Percentiles rank a stretch among this genome's conserved stretches.
Conservation (phyloP, 2,113 vertebrate genomes). For the Lutjanus erythropterus region DNA sequence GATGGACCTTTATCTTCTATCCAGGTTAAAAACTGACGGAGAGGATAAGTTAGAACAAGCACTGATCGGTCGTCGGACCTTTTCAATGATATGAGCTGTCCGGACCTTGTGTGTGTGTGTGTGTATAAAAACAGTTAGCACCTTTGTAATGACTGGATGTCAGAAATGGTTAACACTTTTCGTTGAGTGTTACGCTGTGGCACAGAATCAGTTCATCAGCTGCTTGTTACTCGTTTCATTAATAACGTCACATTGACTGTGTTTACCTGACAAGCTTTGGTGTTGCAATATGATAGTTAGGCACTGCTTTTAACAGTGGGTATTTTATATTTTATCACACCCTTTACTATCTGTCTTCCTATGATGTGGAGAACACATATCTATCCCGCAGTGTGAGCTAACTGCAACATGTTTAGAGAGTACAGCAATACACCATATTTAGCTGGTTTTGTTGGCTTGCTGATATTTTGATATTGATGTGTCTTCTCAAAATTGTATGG, state of each 20-base stretch:
- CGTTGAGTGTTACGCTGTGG: slow-evolving; percentile 63
- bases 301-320: slow-evolving; percentile 83
- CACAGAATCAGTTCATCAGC: slow-evolving; percentile 79
- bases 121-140: slow-evolving; percentile 74
- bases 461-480: slow-evolving; percentile 80
- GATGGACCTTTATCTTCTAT: slow-evolving; percentile 68
- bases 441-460: slow-evolving; percentile 83
- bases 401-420: slow-evolving; percentile 83
- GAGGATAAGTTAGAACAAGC: slow-evolving; percentile 69
- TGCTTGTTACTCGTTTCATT: slow-evolving; percentile 78
- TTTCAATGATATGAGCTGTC: slow-evolving; percentile 69
- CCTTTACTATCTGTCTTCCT: slow-evolving; percentile 88
- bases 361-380: slow-evolving; percentile 82
- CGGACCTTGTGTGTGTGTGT: slow-evolving; percentile 66
- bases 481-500: slow-evolving; percentile 76
- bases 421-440: slow-evolving; percentile 86
- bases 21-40: slow-evolving; percentile 61
- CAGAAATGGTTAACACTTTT: slow-evolving; percentile 63
- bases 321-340: slow-evolving; percentile 83
- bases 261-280: slow-evolving; percentile 81
- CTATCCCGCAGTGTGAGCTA: slow-evolving; percentile 80
- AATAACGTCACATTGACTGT: slow-evolving; percentile 77
- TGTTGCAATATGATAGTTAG: slow-evolving; percentile 83
- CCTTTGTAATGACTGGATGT: slow-evolving; percentile 79
- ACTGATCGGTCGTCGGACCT: slow-evolving; percentile 75